Base-by-base conservation (phyloP, 2,888 invertebrate genomes). In the Oxyteleia sp. region DNA sequence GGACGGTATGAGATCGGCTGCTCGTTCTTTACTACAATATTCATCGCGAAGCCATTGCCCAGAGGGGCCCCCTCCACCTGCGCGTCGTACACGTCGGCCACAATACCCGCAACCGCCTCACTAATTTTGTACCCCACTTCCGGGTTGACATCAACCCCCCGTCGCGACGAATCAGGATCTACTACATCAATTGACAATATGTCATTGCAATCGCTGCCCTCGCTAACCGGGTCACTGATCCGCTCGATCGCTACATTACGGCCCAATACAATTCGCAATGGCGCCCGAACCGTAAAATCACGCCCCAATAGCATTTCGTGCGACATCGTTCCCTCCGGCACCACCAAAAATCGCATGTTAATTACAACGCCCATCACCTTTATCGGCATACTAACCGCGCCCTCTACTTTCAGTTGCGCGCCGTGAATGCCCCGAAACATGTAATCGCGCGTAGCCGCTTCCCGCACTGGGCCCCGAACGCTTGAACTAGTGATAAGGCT, bases 311-410 rank as follows among this genome's bases (percentile, higher is more conserved):
- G 16, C 53, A 53, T 53, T 13, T 1, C 13, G 32, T 53, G 29
- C 29, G 53, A 13, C 53, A 53, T 53, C 3, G 53, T 53, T 32
- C 53, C 53, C 15, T 29, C 32, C 15, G 53, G 53, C 15, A 53
- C 53, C 3, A 53, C 23, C 26, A 53, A 32, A 26, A 53, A 53
- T 13, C 53, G 53, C 29, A 53, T n/a, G 10, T 53, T 23, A 13
- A 29, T 13, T 10, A n/a, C 10, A 4, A 15, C 15, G 15, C 16
- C 53, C 15, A 13, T 15, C 8, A 53, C 32, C 8, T 11, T 29
- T 32, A 32, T 29, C 23, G n/a, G n/a, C n/a, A 53, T 53, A n/a
- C 4, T 4, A 23, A 32, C 11, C 32, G n/a, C 29, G 11, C 53
- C 53, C 16, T 13, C 23, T 23, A 53, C 29, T 32, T 53, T 32